Conservation (phyloP, 2,888 invertebrate species). For the Dione juno region DNA sequence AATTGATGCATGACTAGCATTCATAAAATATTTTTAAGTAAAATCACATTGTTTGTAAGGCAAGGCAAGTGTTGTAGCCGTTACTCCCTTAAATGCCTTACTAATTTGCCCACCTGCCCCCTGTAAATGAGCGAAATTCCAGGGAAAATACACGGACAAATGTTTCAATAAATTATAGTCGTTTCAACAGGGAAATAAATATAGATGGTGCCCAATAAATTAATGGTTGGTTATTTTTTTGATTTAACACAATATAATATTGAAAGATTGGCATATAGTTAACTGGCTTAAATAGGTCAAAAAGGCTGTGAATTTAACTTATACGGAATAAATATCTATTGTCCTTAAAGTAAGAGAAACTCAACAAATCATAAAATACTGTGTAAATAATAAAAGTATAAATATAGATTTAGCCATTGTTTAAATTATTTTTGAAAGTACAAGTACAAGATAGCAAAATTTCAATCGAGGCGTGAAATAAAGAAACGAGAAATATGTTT, state of each 20-base stretch:
- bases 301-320: background rate
- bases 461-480: background rate
- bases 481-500: background rate
- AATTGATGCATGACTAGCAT: conserved; percentile 4
- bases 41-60: conserved; percentile 1
- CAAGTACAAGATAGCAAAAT: background rate
- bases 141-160: conserved; percentile 13
- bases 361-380: too few relatives aligned
- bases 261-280: too few relatives aligned
- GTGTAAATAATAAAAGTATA: too few relatives aligned
- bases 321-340: too few relatives aligned
- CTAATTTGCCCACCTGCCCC: conserved; percentile 25
- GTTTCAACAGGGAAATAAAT: conserved; percentile 10
- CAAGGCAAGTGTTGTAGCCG: conserved; percentile 2
- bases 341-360: too few relatives aligned
- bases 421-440: too few relatives aligned
- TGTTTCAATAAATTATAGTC: conserved; percentile 16
- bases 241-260: too few relatives aligned
- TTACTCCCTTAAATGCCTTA: too few relatives aligned
- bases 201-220: background rate
- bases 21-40: background rate
- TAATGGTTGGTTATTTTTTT: background rate
- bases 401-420: too few relatives aligned
- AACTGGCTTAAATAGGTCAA: background rate
- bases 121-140: conserved; percentile 12